Percentiles rank a stretch among this genome's conserved stretches.
Evolutionary conservation across 2,113 vertebrate genomes (phyloP).

Genomic region (Azemiops feae): DNA sequence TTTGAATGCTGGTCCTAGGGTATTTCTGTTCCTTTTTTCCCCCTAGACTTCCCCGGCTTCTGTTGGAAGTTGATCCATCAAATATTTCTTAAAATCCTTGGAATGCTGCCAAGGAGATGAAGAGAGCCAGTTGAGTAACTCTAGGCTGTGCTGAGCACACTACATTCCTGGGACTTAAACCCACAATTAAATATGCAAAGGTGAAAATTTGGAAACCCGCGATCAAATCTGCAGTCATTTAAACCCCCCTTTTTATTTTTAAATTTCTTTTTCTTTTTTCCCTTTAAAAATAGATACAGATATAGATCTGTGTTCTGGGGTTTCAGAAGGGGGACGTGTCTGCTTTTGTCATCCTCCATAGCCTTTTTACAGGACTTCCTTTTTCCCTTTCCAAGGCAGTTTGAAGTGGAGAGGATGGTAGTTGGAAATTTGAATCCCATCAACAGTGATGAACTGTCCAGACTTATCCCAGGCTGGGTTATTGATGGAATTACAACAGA

Average conservation of each 20-base stretch:
- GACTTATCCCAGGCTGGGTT: slow-evolving; percentile 79
- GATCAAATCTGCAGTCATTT: slow-evolving; percentile 27
- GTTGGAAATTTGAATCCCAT: slow-evolving; percentile 43
- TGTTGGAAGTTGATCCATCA: background rate
- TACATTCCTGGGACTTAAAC: background rate
- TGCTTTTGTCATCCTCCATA: background rate
- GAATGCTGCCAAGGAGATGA: background rate
- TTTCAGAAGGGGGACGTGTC: slow-evolving; percentile 60
- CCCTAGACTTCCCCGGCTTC: background rate
- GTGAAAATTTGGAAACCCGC: background rate
- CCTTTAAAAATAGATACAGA: slow-evolving; percentile 71
- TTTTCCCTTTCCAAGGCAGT: slow-evolving; percentile 66
- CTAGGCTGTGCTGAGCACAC: background rate
- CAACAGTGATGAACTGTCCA: slow-evolving; percentile 61
- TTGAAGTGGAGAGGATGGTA: slow-evolving; percentile 26
- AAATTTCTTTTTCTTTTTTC: background rate
- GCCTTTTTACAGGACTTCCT: slow-evolving; percentile 15
- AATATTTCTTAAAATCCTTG: background rate
- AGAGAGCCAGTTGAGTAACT: background rate
- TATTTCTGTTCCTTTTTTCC: background rate
- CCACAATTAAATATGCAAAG: background rate
- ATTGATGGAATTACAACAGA: slow-evolving; percentile 87
- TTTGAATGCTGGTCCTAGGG: background rate
- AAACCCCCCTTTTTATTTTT: background rate
- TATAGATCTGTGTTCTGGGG: slow-evolving; percentile 68